phyloP scores from a whole-genome alignment of 2,113 vertebrate genomes.

The Poeciliopsis turrubarensis region DNA sequence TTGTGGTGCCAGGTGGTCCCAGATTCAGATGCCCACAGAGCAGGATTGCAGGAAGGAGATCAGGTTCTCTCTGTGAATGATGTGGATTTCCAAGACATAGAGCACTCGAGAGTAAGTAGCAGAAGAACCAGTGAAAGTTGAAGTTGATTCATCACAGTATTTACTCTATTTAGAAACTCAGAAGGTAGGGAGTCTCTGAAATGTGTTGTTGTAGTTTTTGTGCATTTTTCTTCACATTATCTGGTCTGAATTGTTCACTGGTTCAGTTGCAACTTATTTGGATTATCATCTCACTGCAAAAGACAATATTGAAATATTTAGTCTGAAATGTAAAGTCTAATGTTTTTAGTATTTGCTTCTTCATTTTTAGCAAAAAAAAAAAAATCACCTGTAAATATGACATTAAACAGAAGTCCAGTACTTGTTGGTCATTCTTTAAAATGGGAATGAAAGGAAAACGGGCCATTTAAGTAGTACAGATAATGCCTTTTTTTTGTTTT shows the following conservation, averaged over 20 bases:
- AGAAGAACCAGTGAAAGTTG: background rate
- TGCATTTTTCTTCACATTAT: too few species aligned
- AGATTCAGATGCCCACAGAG: constrained; percentile 93
- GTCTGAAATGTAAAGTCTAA: background rate
- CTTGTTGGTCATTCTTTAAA: background rate
- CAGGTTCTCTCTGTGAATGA: constrained; percentile 97
- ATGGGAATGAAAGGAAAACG: background rate
- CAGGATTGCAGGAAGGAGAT: constrained; percentile 96
- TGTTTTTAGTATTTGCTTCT: background rate
- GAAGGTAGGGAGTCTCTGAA: too few species aligned
- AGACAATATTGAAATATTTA: background rate
- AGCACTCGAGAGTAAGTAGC: constrained; percentile 90
- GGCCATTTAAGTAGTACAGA: too few species aligned
- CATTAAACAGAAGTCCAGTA: background rate
- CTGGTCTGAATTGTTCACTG: too few species aligned
- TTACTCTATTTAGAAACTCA: too few species aligned
- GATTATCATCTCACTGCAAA: background rate
- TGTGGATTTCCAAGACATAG: constrained; percentile 98
- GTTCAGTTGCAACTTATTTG: too few species aligned
- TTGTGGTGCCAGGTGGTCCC: constrained; percentile 87
- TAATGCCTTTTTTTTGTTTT: too few species aligned
- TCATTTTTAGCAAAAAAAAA: background rate
- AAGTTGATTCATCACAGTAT: background rate
- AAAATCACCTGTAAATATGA: background rate
- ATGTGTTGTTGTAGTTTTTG: too few species aligned